These are phyloP conservation scores for Lordiphosa mommai DNA, from an alignment of 1,140 invertebrate species.

Conservation along the genomic window DNA sequence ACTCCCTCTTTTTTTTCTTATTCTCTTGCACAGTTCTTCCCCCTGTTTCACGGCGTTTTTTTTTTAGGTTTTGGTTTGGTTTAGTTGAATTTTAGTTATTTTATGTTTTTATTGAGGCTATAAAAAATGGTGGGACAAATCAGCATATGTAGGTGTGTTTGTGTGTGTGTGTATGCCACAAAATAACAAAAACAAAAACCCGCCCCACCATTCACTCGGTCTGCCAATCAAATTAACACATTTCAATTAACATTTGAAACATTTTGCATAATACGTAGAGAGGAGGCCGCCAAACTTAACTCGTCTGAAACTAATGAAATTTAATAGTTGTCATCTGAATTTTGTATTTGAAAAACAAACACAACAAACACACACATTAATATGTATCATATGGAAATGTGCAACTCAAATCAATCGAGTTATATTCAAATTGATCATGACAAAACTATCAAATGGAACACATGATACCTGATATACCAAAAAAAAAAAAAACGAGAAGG, in stretches of 20 bases:
- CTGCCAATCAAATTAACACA: slow-evolving; percentile 76
- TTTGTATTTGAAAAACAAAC: background rate
- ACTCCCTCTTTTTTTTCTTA: slow-evolving; percentile 12
- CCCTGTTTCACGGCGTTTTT: background rate
- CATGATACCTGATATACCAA: no score
- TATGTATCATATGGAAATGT: no score
- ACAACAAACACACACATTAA: no score
- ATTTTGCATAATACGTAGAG: slow-evolving; percentile 32
- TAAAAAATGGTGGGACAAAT: no score
- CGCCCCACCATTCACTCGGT: slow-evolving; percentile 6
- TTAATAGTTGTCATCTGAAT: background rate
- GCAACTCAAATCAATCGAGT: no score
- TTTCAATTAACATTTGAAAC: slow-evolving; percentile 66
- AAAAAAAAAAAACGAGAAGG: no score
- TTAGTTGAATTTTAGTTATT: slow-evolving; percentile 15
- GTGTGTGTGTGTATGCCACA: background rate
- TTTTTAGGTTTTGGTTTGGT: background rate
- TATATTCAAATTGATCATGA: no score
- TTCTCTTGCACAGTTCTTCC: background rate
- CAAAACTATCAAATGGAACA: no score
- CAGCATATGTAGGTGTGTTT: slow-evolving; percentile 13
- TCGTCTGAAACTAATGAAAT: slow-evolving; percentile 2
- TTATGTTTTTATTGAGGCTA: slow-evolving; percentile 22
- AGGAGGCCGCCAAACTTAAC: slow-evolving; percentile 1
- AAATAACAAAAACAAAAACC: slow-evolving; percentile 26